phyloP scores from a whole-genome alignment of 2,113 vertebrate genomes.

The Capreolus pygargus region DNA sequence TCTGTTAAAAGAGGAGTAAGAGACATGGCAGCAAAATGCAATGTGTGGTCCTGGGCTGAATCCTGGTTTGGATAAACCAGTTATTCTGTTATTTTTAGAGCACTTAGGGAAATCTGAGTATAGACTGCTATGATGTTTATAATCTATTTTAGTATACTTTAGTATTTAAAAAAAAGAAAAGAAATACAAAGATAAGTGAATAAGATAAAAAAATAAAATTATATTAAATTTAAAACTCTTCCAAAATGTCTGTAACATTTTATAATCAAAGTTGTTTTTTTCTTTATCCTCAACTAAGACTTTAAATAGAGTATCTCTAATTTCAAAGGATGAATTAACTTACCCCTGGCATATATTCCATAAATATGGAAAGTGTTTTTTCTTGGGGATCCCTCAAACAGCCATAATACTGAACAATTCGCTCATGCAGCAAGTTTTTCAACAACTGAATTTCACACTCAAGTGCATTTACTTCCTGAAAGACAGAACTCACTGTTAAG shows the following conservation, averaged over 20 bases:
- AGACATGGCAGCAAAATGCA: not conserved
- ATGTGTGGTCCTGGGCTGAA: not conserved
- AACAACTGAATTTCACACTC: conserved; percentile 99
- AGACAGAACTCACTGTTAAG: conserved; percentile 34
- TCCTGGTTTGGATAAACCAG: not conserved
- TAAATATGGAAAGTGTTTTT: conserved; percentile 97
- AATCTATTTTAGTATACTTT: not conserved
- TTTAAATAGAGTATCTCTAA: not conserved
- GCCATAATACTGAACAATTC: conserved; percentile 98
- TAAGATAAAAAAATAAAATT: not conserved
- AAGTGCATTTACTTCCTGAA: conserved; percentile 96
- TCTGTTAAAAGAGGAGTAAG: not conserved
- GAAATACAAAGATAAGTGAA: conserved; percentile 23
- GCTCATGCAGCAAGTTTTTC: conserved; percentile 96
- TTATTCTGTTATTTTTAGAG: not conserved
- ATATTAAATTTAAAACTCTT: conserved; percentile 40
- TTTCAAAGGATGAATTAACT: conserved; percentile 59
- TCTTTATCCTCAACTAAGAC: not conserved
- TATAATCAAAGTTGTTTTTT: not conserved
- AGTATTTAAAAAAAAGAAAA: not conserved
- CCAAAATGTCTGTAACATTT: conserved; percentile 18
- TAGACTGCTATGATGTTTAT: not conserved
- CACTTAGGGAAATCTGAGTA: not conserved
- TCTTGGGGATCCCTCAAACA: conserved; percentile 94
- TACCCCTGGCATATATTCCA: conserved; percentile 99